These are phyloP conservation scores for Malurus elegans DNA, from an alignment of 2,113 vertebrate species.

Conservation along the genomic window DNA sequence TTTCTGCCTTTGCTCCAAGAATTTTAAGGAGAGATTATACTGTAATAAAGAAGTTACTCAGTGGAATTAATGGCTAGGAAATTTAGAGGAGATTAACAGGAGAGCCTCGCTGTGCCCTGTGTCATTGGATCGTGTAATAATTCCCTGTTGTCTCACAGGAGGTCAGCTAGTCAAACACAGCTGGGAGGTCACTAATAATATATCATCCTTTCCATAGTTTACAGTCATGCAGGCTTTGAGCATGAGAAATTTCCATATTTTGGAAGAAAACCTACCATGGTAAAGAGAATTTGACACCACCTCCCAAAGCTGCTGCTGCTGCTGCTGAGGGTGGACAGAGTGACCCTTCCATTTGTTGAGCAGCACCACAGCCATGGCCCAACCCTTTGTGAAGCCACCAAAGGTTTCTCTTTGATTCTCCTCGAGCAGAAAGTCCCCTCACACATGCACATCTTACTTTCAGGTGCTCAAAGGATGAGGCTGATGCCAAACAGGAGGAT, in stretches of 20 bases:
- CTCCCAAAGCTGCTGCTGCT: background rate
- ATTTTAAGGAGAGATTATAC: background rate
- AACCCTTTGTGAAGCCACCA: background rate
- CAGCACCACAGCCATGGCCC: background rate
- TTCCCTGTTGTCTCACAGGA: background rate
- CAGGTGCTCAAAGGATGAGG: background rate
- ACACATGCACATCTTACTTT: background rate
- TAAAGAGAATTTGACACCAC: background rate
- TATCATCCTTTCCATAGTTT: background rate
- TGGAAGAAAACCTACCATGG: background rate
- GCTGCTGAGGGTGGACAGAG: background rate
- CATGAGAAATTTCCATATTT: background rate
- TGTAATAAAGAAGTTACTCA: background rate
- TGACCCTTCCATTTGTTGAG: background rate
- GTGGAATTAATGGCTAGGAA: constrained; percentile 16
- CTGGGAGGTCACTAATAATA: background rate
- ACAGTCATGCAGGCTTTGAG: background rate
- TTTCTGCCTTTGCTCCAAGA: background rate
- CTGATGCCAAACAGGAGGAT: background rate
- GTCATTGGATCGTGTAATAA: background rate
- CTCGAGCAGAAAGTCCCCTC: background rate
- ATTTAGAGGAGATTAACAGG: background rate
- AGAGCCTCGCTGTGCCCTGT: background rate
- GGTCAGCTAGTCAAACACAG: background rate
- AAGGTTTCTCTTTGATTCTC: background rate